Evolutionary conservation across 2,113 vertebrate genomes (phyloP).

Genomic region (Dicrurus megarhynchus): DNA sequence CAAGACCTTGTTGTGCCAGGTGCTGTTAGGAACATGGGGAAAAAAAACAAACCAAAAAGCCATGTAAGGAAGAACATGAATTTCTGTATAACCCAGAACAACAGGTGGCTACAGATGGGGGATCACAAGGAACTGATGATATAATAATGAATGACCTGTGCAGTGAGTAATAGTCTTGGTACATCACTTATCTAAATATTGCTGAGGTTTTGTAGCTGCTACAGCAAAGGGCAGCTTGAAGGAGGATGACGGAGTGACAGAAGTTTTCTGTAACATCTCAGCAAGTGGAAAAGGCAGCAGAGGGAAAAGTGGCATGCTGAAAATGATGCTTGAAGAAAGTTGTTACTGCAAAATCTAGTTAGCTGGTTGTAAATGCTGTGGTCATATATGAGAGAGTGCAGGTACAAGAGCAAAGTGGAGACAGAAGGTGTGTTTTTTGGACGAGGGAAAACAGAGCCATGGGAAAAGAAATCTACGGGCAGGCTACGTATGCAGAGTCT

Average conservation of each 20-base stretch:
- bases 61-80: not conserved
- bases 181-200: not conserved
- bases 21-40: not conserved
- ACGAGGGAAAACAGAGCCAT: not conserved
- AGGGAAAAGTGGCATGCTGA: not conserved
- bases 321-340: not conserved
- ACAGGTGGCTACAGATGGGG: constrained; percentile 36
- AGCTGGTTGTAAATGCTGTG: not conserved
- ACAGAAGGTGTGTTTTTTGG: not conserved
- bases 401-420: not conserved
- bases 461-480: not conserved
- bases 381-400: not conserved
- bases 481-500: not conserved
- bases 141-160: constrained; percentile 13
- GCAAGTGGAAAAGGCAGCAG: not conserved
- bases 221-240: not conserved
- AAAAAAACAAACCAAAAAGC: not conserved
- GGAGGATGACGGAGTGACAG: not conserved
- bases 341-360: not conserved
- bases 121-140: not conserved
- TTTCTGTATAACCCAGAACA: not conserved
- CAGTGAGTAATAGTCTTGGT: not conserved
- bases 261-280: not conserved
- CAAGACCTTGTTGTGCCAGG: constrained; percentile 26
- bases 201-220: not conserved